Base-by-base conservation (phyloP, 2,888 invertebrate species). In the Ecliptopera silaceata region DNA sequence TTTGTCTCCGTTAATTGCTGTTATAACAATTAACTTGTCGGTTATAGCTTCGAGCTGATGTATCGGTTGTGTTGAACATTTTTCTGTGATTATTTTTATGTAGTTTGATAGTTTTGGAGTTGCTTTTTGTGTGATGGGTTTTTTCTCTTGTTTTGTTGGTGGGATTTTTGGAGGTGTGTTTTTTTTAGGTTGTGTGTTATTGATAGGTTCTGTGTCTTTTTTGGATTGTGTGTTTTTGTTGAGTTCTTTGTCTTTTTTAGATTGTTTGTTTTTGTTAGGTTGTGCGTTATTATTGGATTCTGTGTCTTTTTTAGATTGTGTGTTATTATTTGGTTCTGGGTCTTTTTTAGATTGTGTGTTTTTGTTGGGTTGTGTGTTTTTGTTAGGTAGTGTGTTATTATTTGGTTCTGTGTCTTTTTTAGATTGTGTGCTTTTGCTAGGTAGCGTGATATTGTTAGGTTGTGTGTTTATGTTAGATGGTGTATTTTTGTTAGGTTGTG, bases 1-100 rank as follows among this genome's bases (percentile, higher is more conserved):
- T 56, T 56, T 44, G 38, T 53, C 63, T 0, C 65, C 64, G 29
- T 68, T 67, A n/a, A 60, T 20, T 0, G 68, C 60, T 36, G 56
- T 64, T 15, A 68, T 65, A 12, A 61, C 20, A 2, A 63, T 20
- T 1, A 61, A 15, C 11, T 56, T 58, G n/a, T 58, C 58, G 3
- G 63, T 36, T 0, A 54, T 3, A 0, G 53, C 60, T 56, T 59
- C 56, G 0, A 60, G 10, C 0, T 44, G 8, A 12, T 63, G 63
- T 45, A 58, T 60, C 10, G 58, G 58, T 8, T 53, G 20, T 8
- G 43, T 43, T 10, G 11, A 15, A 32, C 58, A 58, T 38, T 53
- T 56, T 1, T 54, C 44, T 13, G 47, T 36, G 8, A 59, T 10
- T 8, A 29, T 48, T 46, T 45, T 52, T 2, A 61, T 11, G 44